phyloP scores from a whole-genome alignment of 2,113 vertebrate genomes.

The Malurus melanocephalus region DNA sequence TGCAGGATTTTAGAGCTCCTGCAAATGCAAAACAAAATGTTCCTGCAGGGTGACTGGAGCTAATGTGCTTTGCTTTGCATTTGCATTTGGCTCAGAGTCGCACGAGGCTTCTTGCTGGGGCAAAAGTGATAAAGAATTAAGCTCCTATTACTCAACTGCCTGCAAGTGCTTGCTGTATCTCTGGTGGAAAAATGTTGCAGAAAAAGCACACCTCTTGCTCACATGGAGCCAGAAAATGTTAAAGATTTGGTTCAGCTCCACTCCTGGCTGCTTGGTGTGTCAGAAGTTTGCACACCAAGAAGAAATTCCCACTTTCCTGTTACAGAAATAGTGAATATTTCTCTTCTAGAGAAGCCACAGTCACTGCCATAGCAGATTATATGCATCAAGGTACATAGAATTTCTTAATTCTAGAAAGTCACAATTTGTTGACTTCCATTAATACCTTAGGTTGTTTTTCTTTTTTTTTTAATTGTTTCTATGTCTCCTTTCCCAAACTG shows the following conservation, averaged over 20 bases:
- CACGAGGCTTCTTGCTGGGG: not conserved
- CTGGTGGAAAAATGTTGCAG: not conserved
- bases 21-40: slow-evolving; percentile 4
- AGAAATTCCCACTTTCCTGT: not conserved
- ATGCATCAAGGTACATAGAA: not conserved
- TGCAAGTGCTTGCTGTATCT: not conserved
- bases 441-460: not conserved
- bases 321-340: fast-evolving
- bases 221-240: not conserved
- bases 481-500: not conserved
- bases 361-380: not conserved
- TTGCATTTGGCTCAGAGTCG: not conserved
- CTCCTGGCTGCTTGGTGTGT: not conserved
- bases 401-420: not conserved
- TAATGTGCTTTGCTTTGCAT: not conserved
- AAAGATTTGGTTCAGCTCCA: not conserved
- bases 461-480: not conserved
- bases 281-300: not conserved
- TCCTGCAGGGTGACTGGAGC: slow-evolving; percentile 34
- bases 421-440: not conserved
- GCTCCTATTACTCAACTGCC: not conserved
- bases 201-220: not conserved
- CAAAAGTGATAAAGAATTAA: slow-evolving; percentile 28
- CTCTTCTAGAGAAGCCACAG: not conserved
- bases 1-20: slow-evolving; percentile 4